Percentiles rank a stretch among this genome's conserved stretches.
Conservation (phyloP, 1,140 invertebrate genomes). For the Drosophila bifasciata region DNA sequence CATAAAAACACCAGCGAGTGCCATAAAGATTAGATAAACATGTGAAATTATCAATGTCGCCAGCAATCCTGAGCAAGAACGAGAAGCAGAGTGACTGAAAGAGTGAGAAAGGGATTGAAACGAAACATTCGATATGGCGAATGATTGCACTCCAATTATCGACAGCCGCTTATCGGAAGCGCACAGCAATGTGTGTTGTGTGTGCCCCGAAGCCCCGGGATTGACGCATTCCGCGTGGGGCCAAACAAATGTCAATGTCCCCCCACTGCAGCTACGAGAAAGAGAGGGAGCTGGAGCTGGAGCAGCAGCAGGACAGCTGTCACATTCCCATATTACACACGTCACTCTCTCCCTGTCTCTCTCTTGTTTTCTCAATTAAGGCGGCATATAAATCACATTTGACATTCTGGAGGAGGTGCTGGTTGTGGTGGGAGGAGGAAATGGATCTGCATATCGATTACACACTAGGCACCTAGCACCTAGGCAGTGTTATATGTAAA, state of each 20-base stretch:
- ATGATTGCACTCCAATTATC: conserved; percentile 73
- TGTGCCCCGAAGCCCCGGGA: background rate
- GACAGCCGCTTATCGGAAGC: conserved; percentile 41
- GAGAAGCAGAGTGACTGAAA: conserved; percentile 5
- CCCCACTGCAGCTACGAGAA: conserved; percentile 1
- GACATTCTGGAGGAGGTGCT: background rate
- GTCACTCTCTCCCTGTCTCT: conserved; percentile 41
- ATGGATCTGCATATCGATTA: conserved; percentile 36
- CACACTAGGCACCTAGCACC: background rate
- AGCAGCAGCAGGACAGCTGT: conserved; percentile 10
- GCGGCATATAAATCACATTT: conserved; percentile 48
- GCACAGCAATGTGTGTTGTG: no score
- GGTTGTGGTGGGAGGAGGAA: background rate
- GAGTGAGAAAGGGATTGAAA: conserved; percentile 2
- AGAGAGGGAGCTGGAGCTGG: background rate
- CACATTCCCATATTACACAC: conserved; percentile 45
- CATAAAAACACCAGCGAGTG: conserved; percentile 40
- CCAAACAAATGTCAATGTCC: conserved; percentile 49
- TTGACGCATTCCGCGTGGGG: conserved; percentile 35
- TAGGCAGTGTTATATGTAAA: conserved; percentile 9
- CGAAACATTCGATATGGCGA: conserved; percentile 38
- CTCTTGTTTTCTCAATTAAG: conserved; percentile 51
- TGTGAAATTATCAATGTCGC: conserved; percentile 65
- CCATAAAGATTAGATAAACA: conserved; percentile 77
- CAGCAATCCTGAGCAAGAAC: background rate